Base-by-base conservation (phyloP, 1,140 invertebrate genomes). In the Idris sp. region DNA sequence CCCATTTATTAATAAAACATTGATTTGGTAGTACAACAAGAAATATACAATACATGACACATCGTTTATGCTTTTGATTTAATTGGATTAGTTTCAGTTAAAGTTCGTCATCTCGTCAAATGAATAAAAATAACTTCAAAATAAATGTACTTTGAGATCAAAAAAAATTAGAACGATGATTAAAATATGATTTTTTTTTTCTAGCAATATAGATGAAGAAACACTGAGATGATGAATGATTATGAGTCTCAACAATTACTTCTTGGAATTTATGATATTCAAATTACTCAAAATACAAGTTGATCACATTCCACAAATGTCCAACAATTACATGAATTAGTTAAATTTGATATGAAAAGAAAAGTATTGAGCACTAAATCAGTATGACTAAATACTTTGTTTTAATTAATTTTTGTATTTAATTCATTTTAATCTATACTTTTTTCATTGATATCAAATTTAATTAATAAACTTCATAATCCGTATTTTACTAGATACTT, bases 261-360 rank as follows among this genome's bases (percentile, higher is more conserved):
- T 11, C 8, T 28, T 46, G 15, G 4, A 35, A 3, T 1, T 44
- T 25, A 31, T 59, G 31, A 46, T 33, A 38, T 33, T 10, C 26
- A 25, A 44, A 43, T 53, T 51, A 30, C 40, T 54, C 28, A 51
- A 64, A 51, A 33, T 64, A 64, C 46, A 33, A 2, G 44, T 38
- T 15, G 7, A 46, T 36, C 5, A 31, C 62, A 67, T 67, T 67
- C 62, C 62, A 67, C 49, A 56, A 38, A n/a, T 62, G 19, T 48
- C 28, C 13, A 56, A 54, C 14, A 22, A 10, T 40, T 54, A 48
- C 43, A 46, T 9, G 7, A n/a, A n/a, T n/a, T n/a, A n/a, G n/a
- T n/a, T n/a, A n/a, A n/a, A n/a, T n/a, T n/a, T n/a, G n/a, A n/a
- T n/a, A n/a, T n/a, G n/a, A n/a, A n/a, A n/a, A n/a, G n/a, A n/a